These are phyloP conservation scores for Eristalis intricaria DNA, from an alignment of 2,888 invertebrate species.

Conservation along the genomic window DNA sequence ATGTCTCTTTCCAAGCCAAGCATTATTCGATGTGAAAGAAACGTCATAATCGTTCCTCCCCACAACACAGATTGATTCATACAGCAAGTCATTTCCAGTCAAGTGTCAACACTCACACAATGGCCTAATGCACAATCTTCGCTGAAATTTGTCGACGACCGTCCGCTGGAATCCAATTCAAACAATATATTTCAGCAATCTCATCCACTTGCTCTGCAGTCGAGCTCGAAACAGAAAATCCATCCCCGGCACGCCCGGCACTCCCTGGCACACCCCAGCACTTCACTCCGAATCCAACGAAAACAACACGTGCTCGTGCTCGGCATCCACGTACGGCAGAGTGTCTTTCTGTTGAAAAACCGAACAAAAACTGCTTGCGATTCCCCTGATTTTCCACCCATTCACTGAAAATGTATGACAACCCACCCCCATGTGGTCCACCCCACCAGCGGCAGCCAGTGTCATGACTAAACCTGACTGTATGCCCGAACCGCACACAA, in stretches of 20 bases:
- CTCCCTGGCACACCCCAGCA: not conserved
- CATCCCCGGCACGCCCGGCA: not conserved
- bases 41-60: not conserved
- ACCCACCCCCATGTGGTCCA: not conserved
- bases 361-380: not conserved
- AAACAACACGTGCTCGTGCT: not conserved
- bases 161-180: not conserved
- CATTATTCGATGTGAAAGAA: not conserved
- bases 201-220: not conserved
- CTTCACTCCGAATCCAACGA: not conserved
- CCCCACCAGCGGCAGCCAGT: constrained; percentile 3
- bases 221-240: not conserved
- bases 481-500: constrained; percentile 15
- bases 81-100: not conserved
- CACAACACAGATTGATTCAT: not conserved
- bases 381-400: constrained; percentile 23
- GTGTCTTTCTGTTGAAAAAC: not conserved
- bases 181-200: not conserved
- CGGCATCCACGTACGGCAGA: not conserved
- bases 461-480: constrained; percentile 14
- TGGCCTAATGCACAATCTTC: not conserved
- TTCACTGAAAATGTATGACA: constrained; percentile 14
- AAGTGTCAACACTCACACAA: not conserved
- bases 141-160: not conserved
- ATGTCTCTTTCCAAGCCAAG: not conserved